Percentiles rank a stretch among this genome's conserved stretches.
These are phyloP conservation scores for Hyposoter dolosus DNA, from an alignment of 2,888 invertebrate genomes.

Conservation along the genomic window DNA sequence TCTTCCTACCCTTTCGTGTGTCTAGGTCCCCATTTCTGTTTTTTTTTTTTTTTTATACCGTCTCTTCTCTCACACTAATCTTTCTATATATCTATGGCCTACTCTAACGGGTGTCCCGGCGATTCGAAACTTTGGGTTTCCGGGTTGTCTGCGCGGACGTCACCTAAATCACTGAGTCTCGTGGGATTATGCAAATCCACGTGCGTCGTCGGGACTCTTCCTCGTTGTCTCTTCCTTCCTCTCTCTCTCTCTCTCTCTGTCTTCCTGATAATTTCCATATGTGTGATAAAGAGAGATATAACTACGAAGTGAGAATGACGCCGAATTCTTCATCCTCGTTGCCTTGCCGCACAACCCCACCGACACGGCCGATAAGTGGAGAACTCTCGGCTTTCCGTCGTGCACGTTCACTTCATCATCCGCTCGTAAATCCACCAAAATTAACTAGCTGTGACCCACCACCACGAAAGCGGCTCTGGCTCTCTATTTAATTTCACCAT, in stretches of 20 bases:
- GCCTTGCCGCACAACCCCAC: slow-evolving; percentile 48
- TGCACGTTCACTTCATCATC: slow-evolving; percentile 54
- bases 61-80: not conserved
- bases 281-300: slow-evolving; percentile 5
- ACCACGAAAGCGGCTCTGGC: not conserved
- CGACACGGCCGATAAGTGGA: slow-evolving; percentile 63
- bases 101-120: slow-evolving; percentile 32
- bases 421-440: slow-evolving; percentile 60
- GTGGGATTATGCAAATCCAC: slow-evolving; percentile 76
- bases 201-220: slow-evolving; percentile 44
- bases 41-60: slow-evolving; percentile 9
- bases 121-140: slow-evolving; percentile 73
- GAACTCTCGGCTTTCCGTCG: slow-evolving; percentile 53
- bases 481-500: slow-evolving; percentile 3
- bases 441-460: slow-evolving; percentile 55
- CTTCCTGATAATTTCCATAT: not conserved
- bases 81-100: slow-evolving; percentile 26
- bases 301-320: slow-evolving; percentile 19
- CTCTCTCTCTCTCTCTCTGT: slow-evolving; percentile 12
- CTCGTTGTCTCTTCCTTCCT: slow-evolving; percentile 27
- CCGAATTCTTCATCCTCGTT: slow-evolving; percentile 29
- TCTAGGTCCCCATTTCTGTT: not conserved
- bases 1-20: slow-evolving; percentile 6
- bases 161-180: slow-evolving; percentile 75
- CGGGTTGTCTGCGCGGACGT: slow-evolving; percentile 70